Conservation (phyloP, 1,140 invertebrate species). For the Pseudomyrmex flavicornis region DNA sequence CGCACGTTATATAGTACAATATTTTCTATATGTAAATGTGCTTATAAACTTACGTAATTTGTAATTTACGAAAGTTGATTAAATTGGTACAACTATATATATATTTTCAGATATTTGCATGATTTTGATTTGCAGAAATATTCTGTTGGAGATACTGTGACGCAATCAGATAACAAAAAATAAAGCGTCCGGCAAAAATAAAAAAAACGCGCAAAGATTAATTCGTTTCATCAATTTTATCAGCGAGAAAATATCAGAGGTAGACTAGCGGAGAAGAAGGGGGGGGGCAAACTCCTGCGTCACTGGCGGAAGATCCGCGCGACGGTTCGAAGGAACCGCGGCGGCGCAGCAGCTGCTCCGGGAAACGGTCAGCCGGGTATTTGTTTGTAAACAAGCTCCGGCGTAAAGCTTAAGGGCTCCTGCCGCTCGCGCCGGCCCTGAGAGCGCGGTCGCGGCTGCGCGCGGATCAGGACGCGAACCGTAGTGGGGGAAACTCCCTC, state of each 20-base stretch:
- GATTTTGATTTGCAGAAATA: conserved; percentile 62
- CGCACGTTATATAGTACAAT: too few relatives aligned
- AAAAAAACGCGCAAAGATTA: too few relatives aligned
- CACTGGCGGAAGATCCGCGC: neutral
- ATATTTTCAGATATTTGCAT: conserved; percentile 66
- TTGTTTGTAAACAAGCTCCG: conserved; percentile 69
- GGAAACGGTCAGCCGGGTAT: conserved; percentile 14
- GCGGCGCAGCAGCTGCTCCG: neutral
- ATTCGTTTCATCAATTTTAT: too few relatives aligned
- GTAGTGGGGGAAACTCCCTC: conserved; percentile 75
- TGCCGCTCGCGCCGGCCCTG: conserved; percentile 69
- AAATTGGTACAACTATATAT: conserved; percentile 3
- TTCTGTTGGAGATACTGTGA: conserved; percentile 71
- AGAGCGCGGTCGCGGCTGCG: conserved; percentile 70
- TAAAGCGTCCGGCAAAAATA: too few relatives aligned
- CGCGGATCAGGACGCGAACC: conserved; percentile 64
- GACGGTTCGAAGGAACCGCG: neutral
- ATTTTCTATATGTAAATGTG: too few relatives aligned
- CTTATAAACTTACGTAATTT: too few relatives aligned
- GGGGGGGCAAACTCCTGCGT: too few relatives aligned
- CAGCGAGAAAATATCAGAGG: too few relatives aligned
- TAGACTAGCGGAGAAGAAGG: too few relatives aligned
- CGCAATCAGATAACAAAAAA: conserved; percentile 65
- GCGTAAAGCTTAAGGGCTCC: neutral
- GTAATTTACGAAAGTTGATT: neutral